Conservation (phyloP, 2,888 invertebrate genomes). For the Encarsia formosa region DNA sequence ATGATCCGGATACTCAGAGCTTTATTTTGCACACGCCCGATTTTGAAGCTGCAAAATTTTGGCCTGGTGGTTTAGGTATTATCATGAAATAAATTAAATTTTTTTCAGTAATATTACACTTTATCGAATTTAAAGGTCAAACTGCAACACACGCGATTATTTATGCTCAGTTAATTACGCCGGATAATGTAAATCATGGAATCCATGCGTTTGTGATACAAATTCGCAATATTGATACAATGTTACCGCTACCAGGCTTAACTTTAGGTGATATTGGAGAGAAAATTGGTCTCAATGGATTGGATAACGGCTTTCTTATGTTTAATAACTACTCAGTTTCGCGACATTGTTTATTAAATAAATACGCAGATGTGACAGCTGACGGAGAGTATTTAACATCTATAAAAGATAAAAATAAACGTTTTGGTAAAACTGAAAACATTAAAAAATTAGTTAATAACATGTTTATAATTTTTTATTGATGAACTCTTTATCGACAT, state of each 20-base stretch:
- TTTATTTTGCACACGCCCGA: slow-evolving; percentile 90
- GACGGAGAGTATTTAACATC: slow-evolving; percentile 77
- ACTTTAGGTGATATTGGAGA: slow-evolving; percentile 89
- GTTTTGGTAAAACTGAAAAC: slow-evolving; percentile 61
- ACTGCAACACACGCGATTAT: slow-evolving; percentile 82
- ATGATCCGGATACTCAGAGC: slow-evolving; percentile 70
- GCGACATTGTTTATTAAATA: slow-evolving; percentile 74
- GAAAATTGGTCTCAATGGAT: slow-evolving; percentile 84
- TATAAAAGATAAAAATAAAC: slow-evolving; percentile 76
- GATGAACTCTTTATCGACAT: slow-evolving; percentile 7
- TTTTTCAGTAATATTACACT: neutral
- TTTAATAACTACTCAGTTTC: slow-evolving; percentile 79
- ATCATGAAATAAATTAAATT: neutral
- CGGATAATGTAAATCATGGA: slow-evolving; percentile 76
- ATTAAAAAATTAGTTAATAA: neutral
- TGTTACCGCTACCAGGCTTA: slow-evolving; percentile 72
- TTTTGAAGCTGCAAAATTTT: slow-evolving; percentile 94
- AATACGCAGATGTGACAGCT: slow-evolving; percentile 79
- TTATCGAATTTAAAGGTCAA: slow-evolving; percentile 56
- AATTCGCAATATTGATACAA: slow-evolving; percentile 69
- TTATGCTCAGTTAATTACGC: slow-evolving; percentile 81
- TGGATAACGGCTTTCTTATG: slow-evolving; percentile 87
- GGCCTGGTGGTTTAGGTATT: slow-evolving; percentile 86
- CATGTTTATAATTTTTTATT: neutral
- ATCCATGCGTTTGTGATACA: slow-evolving; percentile 87